Base-by-base conservation (phyloP, 2,888 invertebrate species). In the Phlogophora meticulosa region DNA sequence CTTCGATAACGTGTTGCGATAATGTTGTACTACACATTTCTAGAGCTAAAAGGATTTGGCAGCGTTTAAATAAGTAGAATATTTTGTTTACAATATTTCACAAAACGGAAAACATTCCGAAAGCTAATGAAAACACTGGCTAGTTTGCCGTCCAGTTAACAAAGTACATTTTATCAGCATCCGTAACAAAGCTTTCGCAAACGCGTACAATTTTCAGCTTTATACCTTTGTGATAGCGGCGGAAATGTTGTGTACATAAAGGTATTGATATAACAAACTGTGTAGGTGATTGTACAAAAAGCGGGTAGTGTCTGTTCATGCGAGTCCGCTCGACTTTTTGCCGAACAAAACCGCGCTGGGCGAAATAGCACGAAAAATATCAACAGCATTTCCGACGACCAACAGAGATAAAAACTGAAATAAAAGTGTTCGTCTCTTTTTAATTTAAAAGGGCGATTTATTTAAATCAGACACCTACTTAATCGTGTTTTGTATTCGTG, bases 321-420 rank as follows among this genome's bases (percentile, higher is more conserved):
- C 82, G 80, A 82, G 83, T 80, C 66, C 71, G 71, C 74, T 79
- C 81, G 70, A 82, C 82, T 86, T 88, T 90, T 87, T 86, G 75
- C 65, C 28, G 72, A 79, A 85, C 78, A 83, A 85, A 86, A 86
- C 72, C 78, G 79, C 79, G 80, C 71, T 74, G 79, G 74, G 64
- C 78, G 81, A 87, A 89, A 88, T 82, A 81, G 75, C 79, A 77
- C 63, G 80, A 82, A 88, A 85, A 87, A 85, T 85, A 88, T 85
- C 84, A 84, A 82, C 79, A 83, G 49, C 48, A 36, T 77, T 78
- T 76, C 61, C 72, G 63, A 38, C 62, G 70, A 69, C 52, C 73
- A 73, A 78, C 74, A 71, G 72, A 80, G 72, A 81, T 75, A 70
- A 72, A 65, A 68, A 61, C 53, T 45, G 13, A 46, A 42, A 48